These are phyloP conservation scores for Piezodorus guildinii DNA, from an alignment of 1,140 invertebrate species.

Conservation along the genomic window DNA sequence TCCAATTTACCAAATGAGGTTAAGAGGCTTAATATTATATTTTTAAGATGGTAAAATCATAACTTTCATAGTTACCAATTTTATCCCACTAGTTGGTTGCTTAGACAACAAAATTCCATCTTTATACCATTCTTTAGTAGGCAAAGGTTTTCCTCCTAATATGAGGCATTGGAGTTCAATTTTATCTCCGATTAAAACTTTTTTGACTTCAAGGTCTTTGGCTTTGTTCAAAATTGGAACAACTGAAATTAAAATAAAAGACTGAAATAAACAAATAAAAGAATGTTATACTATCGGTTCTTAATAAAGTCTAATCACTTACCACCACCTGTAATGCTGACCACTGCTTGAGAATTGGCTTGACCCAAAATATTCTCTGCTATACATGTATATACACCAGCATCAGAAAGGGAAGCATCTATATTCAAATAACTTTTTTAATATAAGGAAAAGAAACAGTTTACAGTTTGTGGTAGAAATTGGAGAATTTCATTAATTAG, in stretches of 20 bases:
- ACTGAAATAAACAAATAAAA: background rate
- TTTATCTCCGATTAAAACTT: conserved; percentile 17
- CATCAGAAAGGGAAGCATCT: conserved; percentile 26
- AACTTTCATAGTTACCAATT: background rate
- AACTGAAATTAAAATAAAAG: background rate
- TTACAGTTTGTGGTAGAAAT: too few species aligned
- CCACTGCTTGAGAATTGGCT: conserved; percentile 11
- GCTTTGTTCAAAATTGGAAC: background rate
- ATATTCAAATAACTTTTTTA: conserved; percentile 9
- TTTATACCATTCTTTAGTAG: conserved; percentile 24
- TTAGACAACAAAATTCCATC: conserved; percentile 15
- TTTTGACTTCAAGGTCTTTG: background rate
- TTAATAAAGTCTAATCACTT: background rate
- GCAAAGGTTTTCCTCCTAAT: conserved; percentile 21
- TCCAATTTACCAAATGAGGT: too few species aligned
- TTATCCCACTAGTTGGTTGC: background rate
- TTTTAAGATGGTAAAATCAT: too few species aligned
- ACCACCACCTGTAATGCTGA: conserved; percentile 27
- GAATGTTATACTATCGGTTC: background rate
- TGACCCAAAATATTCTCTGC: conserved; percentile 27
- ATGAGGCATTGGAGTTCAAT: conserved; percentile 21
- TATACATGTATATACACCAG: conserved; percentile 26
- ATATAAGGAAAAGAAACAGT: too few species aligned
- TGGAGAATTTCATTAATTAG: too few species aligned
- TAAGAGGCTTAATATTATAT: too few species aligned